Conservation (phyloP, 2,888 invertebrate species). For the Clanis bilineata region DNA sequence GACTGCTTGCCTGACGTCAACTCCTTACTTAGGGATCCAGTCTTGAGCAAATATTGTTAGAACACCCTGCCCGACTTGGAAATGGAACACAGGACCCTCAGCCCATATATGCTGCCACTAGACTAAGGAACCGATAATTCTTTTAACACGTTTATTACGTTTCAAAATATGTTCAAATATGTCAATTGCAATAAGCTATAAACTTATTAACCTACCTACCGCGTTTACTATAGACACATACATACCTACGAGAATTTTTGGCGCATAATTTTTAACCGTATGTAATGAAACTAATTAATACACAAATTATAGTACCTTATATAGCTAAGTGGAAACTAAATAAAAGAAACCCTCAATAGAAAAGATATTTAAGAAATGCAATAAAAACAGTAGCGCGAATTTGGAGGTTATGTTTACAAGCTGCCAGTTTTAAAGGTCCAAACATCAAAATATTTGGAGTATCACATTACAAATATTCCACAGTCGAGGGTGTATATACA, state of each 20-base stretch:
- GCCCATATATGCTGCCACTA: too few relatives aligned
- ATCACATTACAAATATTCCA: neutral
- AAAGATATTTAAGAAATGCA: constrained; percentile 17
- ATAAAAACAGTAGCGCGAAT: constrained; percentile 31
- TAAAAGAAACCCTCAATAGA: neutral
- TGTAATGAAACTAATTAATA: neutral
- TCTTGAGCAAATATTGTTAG: too few relatives aligned
- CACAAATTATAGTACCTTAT: neutral
- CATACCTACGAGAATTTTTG: neutral
- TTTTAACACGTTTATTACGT: too few relatives aligned
- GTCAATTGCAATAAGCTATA: too few relatives aligned
- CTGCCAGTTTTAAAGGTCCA: constrained; percentile 36
- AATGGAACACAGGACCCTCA: too few relatives aligned
- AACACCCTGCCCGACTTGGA: too few relatives aligned
- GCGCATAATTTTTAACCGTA: neutral
- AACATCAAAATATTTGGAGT: neutral
- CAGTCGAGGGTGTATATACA: neutral
- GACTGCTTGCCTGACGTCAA: too few relatives aligned
- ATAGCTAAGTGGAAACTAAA: neutral
- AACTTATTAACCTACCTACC: too few relatives aligned
- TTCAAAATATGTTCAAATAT: too few relatives aligned
- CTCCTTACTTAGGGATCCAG: too few relatives aligned
- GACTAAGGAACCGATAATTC: too few relatives aligned
- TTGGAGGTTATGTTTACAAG: constrained; percentile 80
- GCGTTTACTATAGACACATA: too few relatives aligned